Percentiles rank a stretch among this genome's conserved stretches.
These are phyloP conservation scores for Leucoptera coffeella DNA, from an alignment of 2,888 invertebrate species.

Conservation along the genomic window DNA sequence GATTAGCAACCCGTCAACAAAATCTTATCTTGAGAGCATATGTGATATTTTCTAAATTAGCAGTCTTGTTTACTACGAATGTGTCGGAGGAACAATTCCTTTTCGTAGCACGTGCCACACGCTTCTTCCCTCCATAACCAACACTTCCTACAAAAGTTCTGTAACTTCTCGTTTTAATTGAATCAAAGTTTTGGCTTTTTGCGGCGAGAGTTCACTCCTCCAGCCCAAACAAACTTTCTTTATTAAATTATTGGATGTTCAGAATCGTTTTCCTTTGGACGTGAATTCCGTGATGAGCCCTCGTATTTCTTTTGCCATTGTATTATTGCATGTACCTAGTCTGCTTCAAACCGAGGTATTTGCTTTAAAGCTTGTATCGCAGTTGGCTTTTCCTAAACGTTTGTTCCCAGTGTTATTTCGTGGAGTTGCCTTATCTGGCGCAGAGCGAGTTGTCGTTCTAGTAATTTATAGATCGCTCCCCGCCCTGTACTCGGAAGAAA, in stretches of 20 bases:
- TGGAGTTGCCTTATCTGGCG: conserved; percentile 44
- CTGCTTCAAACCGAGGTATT: neutral
- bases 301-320: too few species aligned
- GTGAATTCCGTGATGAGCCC: conserved; percentile 21
- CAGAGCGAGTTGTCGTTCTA: conserved; percentile 45
- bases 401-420: conserved; percentile 44
- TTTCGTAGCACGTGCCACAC: too few species aligned
- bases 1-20: too few species aligned
- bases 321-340: too few species aligned
- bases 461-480: conserved; percentile 47
- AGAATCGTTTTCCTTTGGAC: conserved; percentile 48
- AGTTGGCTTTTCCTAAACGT: too few species aligned
- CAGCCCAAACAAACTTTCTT: conserved; percentile 39
- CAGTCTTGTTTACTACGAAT: too few species aligned
- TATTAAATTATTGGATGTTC: conserved; percentile 52
- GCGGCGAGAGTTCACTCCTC: conserved; percentile 46
- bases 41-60: too few species aligned
- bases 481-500: conserved; percentile 27
- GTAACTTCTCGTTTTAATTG: conserved; percentile 50
- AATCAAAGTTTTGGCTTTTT: conserved; percentile 52
- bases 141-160: too few species aligned
- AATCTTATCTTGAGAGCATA: too few species aligned
- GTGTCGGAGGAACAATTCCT: too few species aligned
- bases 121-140: too few species aligned
- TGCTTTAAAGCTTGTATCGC: too few species aligned